Evolutionary conservation across 2,888 invertebrate species (phyloP).

Genomic region (Heliconius cydno): DNA sequence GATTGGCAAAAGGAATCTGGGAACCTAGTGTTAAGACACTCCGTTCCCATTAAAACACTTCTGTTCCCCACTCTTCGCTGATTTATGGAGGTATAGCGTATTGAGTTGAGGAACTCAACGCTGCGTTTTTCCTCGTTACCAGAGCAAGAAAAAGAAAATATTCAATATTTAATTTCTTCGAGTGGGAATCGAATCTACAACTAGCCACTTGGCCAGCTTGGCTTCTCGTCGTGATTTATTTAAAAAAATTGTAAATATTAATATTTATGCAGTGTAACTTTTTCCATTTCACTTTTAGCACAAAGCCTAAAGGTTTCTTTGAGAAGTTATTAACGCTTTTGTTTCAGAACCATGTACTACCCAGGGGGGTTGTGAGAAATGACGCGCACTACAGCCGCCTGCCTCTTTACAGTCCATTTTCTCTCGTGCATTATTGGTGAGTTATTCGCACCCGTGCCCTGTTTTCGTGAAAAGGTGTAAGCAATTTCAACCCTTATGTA

Average conservation of each 20-base stretch:
- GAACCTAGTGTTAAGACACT: too few species aligned
- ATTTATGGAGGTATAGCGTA: too few species aligned
- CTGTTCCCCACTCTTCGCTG: too few species aligned
- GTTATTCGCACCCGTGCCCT: conserved; percentile 51
- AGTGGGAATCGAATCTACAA: too few species aligned
- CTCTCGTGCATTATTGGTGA: conserved; percentile 78
- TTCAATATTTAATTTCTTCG: too few species aligned
- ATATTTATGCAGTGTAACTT: background rate
- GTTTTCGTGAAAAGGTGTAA: conserved; percentile 40
- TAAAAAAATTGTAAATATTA: background rate
- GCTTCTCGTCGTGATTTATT: background rate
- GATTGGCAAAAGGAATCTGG: too few species aligned
- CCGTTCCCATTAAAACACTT: too few species aligned
- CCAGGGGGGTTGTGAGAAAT: conserved; percentile 59
- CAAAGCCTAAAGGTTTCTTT: conserved; percentile 53
- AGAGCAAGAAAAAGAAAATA: too few species aligned
- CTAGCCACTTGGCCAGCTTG: too few species aligned
- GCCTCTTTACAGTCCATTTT: conserved; percentile 78
- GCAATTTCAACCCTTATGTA: conserved; percentile 48
- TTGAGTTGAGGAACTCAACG: too few species aligned
- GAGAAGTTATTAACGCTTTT: conserved; percentile 70
- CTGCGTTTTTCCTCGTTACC: too few species aligned
- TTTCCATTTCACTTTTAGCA: conserved; percentile 40
- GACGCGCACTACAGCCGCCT: conserved; percentile 68
- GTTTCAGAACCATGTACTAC: conserved; percentile 73